phyloP scores from a whole-genome alignment of 2,888 invertebrate species.

The Ctena decussata region DNA sequence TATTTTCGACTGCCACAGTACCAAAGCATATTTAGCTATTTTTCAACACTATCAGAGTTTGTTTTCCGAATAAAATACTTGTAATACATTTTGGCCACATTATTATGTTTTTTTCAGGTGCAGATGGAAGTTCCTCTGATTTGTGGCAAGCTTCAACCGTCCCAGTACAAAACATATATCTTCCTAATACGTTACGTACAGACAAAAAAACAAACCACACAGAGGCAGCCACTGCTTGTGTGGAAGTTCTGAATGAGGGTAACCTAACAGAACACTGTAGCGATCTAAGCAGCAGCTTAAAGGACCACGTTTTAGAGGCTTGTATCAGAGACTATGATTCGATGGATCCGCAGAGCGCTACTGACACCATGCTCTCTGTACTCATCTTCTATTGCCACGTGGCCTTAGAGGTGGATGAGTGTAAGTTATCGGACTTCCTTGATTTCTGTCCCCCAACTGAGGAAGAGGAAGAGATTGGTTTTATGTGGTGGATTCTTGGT shows the following conservation, averaged over 20 bases:
- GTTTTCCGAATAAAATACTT: too few species aligned
- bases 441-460: constrained; percentile 67
- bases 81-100: too few species aligned
- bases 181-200: constrained; percentile 35
- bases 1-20: too few species aligned
- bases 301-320: constrained; percentile 70
- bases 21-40: too few species aligned
- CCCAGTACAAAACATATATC: constrained; percentile 53
- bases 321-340: constrained; percentile 69
- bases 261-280: constrained; percentile 53
- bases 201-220: constrained; percentile 27
- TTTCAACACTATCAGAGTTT: too few species aligned
- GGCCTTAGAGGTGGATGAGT: constrained; percentile 65
- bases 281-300: constrained; percentile 46
- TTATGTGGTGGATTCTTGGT: constrained; percentile 17
- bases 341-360: constrained; percentile 46
- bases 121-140: neutral
- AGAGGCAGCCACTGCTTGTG: constrained; percentile 40
- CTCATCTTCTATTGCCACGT: constrained; percentile 73
- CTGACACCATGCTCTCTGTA: constrained; percentile 43
- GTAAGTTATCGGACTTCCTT: constrained; percentile 68
- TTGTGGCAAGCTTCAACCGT: constrained; percentile 66
- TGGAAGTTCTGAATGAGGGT: constrained; percentile 46
- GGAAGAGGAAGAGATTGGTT: neutral
- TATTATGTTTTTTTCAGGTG: too few species aligned